Evolutionary conservation across 2,113 vertebrate species (phyloP).

Genomic region (Gorsachius goisagi): DNA sequence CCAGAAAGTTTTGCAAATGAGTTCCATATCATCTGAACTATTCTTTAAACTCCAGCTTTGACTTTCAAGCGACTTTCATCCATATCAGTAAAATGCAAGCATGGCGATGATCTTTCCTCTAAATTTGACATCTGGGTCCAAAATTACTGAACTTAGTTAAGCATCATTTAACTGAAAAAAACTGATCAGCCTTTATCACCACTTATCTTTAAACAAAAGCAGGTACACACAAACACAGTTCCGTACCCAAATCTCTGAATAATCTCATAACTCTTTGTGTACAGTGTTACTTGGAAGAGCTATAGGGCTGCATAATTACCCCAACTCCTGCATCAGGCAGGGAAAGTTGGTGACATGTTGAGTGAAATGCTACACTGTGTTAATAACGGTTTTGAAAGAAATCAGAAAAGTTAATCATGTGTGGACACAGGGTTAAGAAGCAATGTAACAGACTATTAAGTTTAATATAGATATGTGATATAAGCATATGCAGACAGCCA

Average conservation of each 20-base stretch:
- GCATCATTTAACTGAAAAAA: background rate
- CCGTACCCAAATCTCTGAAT: slow-evolving; percentile 12
- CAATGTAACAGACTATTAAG: slow-evolving; percentile 99
- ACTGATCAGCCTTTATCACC: background rate
- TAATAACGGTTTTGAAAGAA: slow-evolving; percentile 98
- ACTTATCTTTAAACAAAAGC: background rate
- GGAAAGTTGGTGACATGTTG: slow-evolving; percentile 92
- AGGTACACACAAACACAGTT: background rate
- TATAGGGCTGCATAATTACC: slow-evolving; percentile 60
- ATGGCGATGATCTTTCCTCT: background rate
- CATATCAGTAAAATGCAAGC: background rate
- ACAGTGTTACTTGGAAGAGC: slow-evolving; percentile 70
- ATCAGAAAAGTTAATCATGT: slow-evolving; percentile 99
- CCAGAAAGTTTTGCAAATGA: background rate
- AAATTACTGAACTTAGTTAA: background rate
- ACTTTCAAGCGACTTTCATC: background rate
- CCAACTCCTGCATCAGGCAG: slow-evolving; percentile 71
- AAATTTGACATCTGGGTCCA: background rate
- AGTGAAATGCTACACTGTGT: slow-evolving; percentile 91
- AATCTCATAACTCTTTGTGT: slow-evolving; percentile 5
- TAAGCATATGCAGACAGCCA: slow-evolving; percentile 98
- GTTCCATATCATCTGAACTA: background rate
- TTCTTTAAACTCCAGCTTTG: background rate
- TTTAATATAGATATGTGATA: slow-evolving; percentile 99
- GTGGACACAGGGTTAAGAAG: slow-evolving; percentile 99